Evolutionary conservation across 2,797 vertebrate genomes (phyloP).

Genomic region (Choloepus didactylus): DNA sequence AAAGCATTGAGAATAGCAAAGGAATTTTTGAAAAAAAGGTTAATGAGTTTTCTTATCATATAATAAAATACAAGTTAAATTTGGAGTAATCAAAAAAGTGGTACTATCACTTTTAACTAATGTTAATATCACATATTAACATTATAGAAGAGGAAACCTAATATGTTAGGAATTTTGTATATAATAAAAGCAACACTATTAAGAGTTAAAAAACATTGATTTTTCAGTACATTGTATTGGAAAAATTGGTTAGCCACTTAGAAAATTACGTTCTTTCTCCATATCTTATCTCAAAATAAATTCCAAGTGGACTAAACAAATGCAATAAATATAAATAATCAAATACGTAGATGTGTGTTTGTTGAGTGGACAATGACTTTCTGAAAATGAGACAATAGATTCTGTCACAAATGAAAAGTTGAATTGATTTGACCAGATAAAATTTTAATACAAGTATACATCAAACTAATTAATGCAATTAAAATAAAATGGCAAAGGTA

Average conservation of each 20-base stretch:
- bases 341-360: not conserved
- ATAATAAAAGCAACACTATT: not conserved
- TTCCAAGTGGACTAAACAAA: not conserved
- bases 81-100: not conserved
- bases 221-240: not conserved
- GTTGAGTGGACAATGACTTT: not conserved
- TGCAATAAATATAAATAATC: slow-evolving; percentile 11
- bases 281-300: not conserved
- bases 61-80: not conserved
- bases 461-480: not conserved
- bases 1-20: slow-evolving; percentile 12
- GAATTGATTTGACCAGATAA: not conserved
- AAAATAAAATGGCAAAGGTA: not conserved
- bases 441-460: not conserved
- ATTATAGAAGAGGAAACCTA: not conserved
- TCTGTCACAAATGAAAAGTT: slow-evolving; percentile 3
- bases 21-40: not conserved
- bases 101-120: too few species aligned
- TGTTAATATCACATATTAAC: not conserved
- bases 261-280: not conserved
- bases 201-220: not conserved
- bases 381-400: not conserved
- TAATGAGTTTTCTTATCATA: not conserved
- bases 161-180: not conserved
- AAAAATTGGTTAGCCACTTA: not conserved